phyloP scores from a whole-genome alignment of 2,113 vertebrate species.

The Anser cygnoides region DNA sequence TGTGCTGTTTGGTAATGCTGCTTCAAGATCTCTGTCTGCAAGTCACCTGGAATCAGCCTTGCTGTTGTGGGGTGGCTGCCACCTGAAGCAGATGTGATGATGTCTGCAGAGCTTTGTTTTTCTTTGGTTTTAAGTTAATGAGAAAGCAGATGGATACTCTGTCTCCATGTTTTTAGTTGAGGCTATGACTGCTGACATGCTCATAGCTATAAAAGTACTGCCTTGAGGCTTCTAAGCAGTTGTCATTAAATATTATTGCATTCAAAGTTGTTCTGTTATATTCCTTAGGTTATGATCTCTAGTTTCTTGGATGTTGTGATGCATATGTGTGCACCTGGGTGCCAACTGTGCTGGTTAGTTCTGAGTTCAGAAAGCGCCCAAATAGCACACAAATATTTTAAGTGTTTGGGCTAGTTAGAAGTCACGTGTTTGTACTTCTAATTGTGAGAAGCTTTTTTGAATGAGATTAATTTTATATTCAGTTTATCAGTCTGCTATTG shows the following conservation, averaged over 20 bases:
- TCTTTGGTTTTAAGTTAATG: background rate
- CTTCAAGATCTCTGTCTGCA: background rate
- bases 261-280: background rate
- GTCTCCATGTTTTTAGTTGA: background rate
- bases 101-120: background rate
- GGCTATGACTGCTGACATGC: background rate
- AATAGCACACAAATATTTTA: background rate
- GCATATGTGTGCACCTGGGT: fast-evolving
- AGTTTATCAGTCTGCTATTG: background rate
- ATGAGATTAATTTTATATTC: background rate
- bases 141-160: background rate
- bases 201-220: background rate
- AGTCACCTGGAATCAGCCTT: background rate
- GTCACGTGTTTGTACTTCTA: background rate
- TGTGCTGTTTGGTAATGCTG: background rate
- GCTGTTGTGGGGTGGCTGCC: fast-evolving
- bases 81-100: background rate
- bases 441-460: background rate
- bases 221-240: background rate
- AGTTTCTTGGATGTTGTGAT: background rate
- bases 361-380: background rate
- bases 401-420: background rate
- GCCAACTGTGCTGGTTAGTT: background rate
- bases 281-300: background rate
- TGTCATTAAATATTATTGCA: background rate